These are phyloP conservation scores for Paratrypauchen microcephalus DNA, from an alignment of 2,797 vertebrate genomes.

Conservation along the genomic window DNA sequence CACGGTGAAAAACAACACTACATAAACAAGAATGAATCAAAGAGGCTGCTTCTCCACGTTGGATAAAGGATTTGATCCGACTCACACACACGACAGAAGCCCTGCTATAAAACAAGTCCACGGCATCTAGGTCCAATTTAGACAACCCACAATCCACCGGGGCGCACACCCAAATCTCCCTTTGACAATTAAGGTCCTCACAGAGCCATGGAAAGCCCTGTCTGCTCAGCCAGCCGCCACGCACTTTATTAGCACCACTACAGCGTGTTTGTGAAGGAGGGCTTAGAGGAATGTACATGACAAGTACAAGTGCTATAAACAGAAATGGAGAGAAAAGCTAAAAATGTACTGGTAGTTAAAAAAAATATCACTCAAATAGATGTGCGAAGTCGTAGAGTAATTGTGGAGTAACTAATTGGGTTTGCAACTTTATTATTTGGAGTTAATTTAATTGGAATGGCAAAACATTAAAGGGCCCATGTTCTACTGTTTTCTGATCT, in stretches of 20 bases:
- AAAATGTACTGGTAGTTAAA: neutral
- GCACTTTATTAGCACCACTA: constrained; percentile 69
- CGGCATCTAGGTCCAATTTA: constrained; percentile 61
- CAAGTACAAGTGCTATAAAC: neutral
- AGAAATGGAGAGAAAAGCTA: neutral
- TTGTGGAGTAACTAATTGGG: no score
- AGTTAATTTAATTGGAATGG: no score
- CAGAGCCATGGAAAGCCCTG: constrained; percentile 61
- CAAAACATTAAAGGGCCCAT: no score
- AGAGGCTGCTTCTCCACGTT: constrained; percentile 25
- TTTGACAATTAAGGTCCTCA: constrained; percentile 69
- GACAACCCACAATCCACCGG: constrained; percentile 54
- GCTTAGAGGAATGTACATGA: constrained; percentile 68
- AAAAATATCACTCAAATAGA: neutral
- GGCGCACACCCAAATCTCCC: constrained; percentile 58
- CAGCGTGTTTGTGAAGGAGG: constrained; percentile 63
- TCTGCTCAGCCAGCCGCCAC: constrained; percentile 71
- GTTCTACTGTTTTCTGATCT: no score
- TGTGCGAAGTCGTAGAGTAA: no score
- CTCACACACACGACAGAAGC: constrained; percentile 47
- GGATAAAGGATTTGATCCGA: constrained; percentile 63
- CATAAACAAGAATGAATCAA: constrained; percentile 6
- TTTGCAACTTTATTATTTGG: no score
- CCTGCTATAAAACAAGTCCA: constrained; percentile 61
- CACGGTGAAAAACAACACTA: neutral